Evolutionary conservation across 2,797 vertebrate species (phyloP), one percentile per base, ranked within the genome.

Genomic region (Octomys mimax): DNA sequence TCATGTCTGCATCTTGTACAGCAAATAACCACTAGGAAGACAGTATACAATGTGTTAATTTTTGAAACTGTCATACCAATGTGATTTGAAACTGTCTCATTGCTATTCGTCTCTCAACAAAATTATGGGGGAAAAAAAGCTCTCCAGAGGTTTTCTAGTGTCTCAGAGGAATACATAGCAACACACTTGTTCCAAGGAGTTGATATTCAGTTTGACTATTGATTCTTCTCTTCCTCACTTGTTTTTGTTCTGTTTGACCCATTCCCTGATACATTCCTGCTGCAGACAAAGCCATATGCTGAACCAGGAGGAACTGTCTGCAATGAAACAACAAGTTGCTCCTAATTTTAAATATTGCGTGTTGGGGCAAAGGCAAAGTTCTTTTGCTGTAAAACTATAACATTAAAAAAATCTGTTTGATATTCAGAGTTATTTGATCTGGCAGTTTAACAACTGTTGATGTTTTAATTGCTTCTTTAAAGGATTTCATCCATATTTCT

Each of bases 401-500:
- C 94, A 94, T 97, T 93, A 88, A 96, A 96, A 77, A 89, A 26
- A n/a, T 89, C n/a, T 92, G 96, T 97, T 95, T 88, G 21, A 96
- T 96, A 93, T 97, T 95, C 71, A 96, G 77, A 66, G 82, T 97
- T 68, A 92, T 95, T 97, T 97, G 95, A 97, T 96, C 93, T 97
- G 91, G 75, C 95, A 84, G 13, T 93, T 96, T 96, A 92, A 94
- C 89, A 97, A 66, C 96, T 97, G 95, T 98, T 97, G 97, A 97
- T 97, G 95, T 92, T 96, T 98, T 95, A 93, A 98, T 88, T 97
- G 96, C 95, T 93, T 89, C 95, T 96, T 95, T 95, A 93, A 97
- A 97, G 77, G 68, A 89, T 87, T 97, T 92, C 54, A 75, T 95
- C 77, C 86, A 46, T 91, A 93, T 94, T 97, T 96, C 90, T 93